Evolutionary conservation across 2,113 vertebrate genomes (phyloP), one percentile per base, ranked within the genome.

Genomic region (Dipodomys merriami): DNA sequence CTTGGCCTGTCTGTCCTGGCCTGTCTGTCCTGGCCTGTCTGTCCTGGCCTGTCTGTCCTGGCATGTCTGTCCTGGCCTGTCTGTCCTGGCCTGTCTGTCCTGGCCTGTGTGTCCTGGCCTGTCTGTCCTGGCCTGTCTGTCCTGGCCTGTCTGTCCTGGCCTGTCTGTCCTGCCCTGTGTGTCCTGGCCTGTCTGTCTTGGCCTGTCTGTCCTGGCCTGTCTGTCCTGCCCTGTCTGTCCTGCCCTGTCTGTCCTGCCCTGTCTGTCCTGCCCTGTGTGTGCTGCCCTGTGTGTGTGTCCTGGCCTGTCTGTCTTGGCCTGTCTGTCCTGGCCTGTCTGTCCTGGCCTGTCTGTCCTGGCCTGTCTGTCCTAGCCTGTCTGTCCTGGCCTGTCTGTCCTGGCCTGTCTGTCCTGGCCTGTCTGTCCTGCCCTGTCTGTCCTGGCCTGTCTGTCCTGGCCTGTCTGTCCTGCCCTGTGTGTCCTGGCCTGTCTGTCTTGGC

Each of bases 241-340:
- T n/a, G n/a, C n/a, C n/a, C n/a, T n/a, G n/a, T n/a, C n/a, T n/a
- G n/a, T n/a, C 68, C n/a, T 20, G 27, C 13, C n/a, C 62, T 46
- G 7, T n/a, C 49, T 53, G n/a, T 1, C 12, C 53, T 0, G 6
- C 3, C 35, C 35, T 39, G n/a, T n/a, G n/a, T n/a, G n/a, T n/a
- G n/a, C n/a, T n/a, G n/a, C n/a, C n/a, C n/a, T n/a, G n/a, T n/a
- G n/a, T n/a, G n/a, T n/a, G n/a, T n/a, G n/a, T n/a, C 68, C n/a
- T 20, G 27, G 18, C n/a, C 62, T 46, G 7, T n/a, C 49, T 53
- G n/a, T 1, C 12, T 39, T 20, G 27, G 18, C n/a, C 62, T 46
- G 7, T n/a, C 49, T 53, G n/a, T 1, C 12, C 53, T 0, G 6
- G 35, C 35, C 35, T 39, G n/a, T n/a, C n/a, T n/a, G n/a, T n/a